Evolutionary conservation across 2,888 invertebrate genomes (phyloP), one percentile per base, ranked within the genome.

Genomic region (Lepeophtheirus nordmannii): DNA sequence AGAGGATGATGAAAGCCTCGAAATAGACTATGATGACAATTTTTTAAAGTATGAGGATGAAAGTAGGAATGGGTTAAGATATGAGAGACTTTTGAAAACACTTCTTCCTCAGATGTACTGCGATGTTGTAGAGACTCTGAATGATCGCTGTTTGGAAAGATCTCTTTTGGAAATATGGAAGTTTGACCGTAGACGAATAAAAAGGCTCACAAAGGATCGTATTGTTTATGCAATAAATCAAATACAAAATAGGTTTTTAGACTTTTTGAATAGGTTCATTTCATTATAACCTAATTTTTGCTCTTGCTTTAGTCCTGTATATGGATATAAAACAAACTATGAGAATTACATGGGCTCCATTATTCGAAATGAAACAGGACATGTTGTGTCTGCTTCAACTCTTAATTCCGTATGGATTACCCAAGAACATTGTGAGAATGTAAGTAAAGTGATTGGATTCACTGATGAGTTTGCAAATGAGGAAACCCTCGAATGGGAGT

Each of bases 141-240:
- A 80, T 68, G 74, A 75, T 62, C 80, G 79, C 56, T 87, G 87
- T 73, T 79, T 82, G 67, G 78, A 82, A 69, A 75, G 80, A 69
- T 86, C 82, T 74, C 78, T 86, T 68, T 74, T 85, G 69, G 86
- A 86, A 73, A 75, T 87, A 69, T 87, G 86, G 85, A 78, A 81
- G 58, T 84, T 80, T 72, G 77, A 84, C 72, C 74, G 75, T 67
- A 75, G 76, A 40, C 70, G 76, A 68, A 80, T 86, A 66, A 73
- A 73, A 37, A 77, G 76, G 69, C 73, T 82, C 67, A 82, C 82
- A 1, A 80, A 79, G 71, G 74, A 81, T 67, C 82, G 85, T 68
- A 83, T 87, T 70, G 72, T 85, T 53, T 72, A 76, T 22, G 80
- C 78, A 72, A 72, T 87, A 38, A 84, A 85, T 73, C 76, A 75